A percentile compares a stretch with the other conserved stretches of the same genome.
Conservation (phyloP, 2,888 invertebrate genomes). For the Steromphala cineraria region DNA sequence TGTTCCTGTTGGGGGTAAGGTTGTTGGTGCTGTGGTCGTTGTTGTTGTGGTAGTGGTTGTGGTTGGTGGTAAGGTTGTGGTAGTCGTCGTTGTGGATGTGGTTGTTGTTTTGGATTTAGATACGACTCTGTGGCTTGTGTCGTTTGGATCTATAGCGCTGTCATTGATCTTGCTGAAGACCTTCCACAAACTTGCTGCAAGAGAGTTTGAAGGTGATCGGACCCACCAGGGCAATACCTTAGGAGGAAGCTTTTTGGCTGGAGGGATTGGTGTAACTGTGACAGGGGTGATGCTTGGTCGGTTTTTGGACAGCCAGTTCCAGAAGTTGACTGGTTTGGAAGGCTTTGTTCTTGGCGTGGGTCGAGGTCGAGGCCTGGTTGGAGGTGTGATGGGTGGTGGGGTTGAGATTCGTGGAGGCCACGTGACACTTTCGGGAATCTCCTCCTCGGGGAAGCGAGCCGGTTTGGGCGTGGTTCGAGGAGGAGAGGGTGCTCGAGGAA, state of each 20-base stretch:
- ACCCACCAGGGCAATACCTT: conserved; percentile 9
- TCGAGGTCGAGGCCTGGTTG: not conserved
- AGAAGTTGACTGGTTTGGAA: conserved; percentile 8
- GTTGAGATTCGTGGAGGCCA: not conserved
- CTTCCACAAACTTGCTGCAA: not conserved
- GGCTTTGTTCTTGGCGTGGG: not conserved
- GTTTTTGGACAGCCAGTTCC: conserved; percentile 7
- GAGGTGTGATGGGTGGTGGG: not conserved
- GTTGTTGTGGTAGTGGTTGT: not conserved
- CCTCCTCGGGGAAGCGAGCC: not conserved
- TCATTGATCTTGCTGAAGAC: conserved; percentile 10
- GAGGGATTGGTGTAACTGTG: not conserved
- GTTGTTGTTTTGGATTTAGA: not conserved
- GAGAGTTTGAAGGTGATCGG: not conserved
- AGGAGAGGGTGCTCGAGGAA: not conserved
- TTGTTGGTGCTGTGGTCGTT: conserved; percentile 9
- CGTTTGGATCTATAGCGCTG: not conserved
- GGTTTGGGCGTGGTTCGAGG: conserved; percentile 1
- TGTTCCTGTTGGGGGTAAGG: not conserved
- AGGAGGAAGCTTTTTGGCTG: not conserved
- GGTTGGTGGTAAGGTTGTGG: conserved; percentile 11
- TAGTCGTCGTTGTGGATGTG: not conserved
- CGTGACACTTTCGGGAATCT: not conserved
- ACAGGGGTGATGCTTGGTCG: not conserved
- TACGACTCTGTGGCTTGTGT: conserved; percentile 2